Evolutionary conservation across 2,113 vertebrate species (phyloP).

Genomic region (Zosterops lateralis): DNA sequence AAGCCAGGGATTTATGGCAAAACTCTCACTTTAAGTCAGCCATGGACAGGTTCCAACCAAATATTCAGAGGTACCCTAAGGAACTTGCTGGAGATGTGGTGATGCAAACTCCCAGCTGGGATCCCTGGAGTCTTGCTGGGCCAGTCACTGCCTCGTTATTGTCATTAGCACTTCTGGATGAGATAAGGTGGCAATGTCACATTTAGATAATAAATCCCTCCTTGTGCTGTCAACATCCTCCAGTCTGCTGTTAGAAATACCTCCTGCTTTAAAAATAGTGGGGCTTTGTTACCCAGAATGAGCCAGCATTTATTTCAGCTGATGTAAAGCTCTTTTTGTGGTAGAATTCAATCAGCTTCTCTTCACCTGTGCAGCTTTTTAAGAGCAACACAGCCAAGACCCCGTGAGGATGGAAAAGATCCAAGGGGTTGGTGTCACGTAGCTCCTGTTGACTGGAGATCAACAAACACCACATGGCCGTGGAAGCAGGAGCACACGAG

Average conservation of each 20-base stretch:
- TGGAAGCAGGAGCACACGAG: background rate
- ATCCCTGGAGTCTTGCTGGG: background rate
- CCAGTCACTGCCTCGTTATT: background rate
- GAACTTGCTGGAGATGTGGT: background rate
- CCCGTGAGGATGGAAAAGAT: background rate
- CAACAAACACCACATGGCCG: slow-evolving; percentile 14
- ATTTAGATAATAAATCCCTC: background rate
- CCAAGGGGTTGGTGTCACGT: slow-evolving; percentile 12
- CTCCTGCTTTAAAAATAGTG: background rate
- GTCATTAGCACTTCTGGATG: background rate
- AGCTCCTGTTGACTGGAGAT: background rate
- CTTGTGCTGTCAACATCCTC: background rate
- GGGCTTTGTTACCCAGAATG: background rate
- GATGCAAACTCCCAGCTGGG: background rate
- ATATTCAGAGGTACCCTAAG: background rate
- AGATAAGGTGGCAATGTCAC: background rate
- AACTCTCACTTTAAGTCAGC: background rate
- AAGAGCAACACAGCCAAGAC: background rate
- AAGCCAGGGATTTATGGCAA: background rate
- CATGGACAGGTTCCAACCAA: rapidly evolving
- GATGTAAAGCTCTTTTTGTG: background rate
- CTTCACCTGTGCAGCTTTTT: slow-evolving; percentile 34
- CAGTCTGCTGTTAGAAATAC: background rate
- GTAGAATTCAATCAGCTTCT: background rate
- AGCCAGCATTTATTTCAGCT: background rate